phyloP scores from a whole-genome alignment of 2,797 vertebrate genomes.

The Sebastes iracundus region DNA sequence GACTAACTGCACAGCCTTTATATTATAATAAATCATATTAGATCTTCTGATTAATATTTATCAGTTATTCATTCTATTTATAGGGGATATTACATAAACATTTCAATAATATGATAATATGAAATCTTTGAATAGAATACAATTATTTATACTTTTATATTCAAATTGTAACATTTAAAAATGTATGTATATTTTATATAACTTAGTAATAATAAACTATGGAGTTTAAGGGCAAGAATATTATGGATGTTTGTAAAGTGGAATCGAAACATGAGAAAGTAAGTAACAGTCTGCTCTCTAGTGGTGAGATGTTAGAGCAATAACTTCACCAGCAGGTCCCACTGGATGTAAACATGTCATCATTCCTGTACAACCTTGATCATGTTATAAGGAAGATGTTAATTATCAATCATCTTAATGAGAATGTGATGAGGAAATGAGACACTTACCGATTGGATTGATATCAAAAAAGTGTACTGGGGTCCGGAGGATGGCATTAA shows the following conservation, averaged over 20 bases:
- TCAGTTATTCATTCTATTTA: background rate
- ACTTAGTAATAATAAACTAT: constrained; percentile 7
- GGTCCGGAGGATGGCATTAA: constrained; percentile 71
- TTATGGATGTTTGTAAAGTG: constrained; percentile 9
- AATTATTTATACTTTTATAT: background rate
- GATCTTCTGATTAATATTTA: background rate
- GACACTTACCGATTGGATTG: constrained; percentile 77
- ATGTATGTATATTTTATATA: background rate
- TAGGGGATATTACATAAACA: background rate
- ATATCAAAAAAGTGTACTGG: constrained; percentile 72
- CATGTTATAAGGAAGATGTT: background rate
- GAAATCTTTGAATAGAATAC: background rate
- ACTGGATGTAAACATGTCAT: background rate
- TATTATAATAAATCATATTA: background rate
- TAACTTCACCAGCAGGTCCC: background rate
- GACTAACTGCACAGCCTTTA: background rate
- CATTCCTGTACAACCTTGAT: background rate
- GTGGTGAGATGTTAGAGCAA: constrained; percentile 63
- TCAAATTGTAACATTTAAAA: background rate
- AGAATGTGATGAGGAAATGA: background rate
- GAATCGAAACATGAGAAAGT: constrained; percentile 47
- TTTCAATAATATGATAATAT: background rate
- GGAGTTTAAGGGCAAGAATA: constrained; percentile 5
- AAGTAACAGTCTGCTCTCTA: constrained; percentile 80
- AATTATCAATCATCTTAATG: background rate